These are phyloP conservation scores for Aurelia aurita DNA, from an alignment of 30 jellyfish, hydroid and myxozoan species.

Conservation along the genomic window DNA sequence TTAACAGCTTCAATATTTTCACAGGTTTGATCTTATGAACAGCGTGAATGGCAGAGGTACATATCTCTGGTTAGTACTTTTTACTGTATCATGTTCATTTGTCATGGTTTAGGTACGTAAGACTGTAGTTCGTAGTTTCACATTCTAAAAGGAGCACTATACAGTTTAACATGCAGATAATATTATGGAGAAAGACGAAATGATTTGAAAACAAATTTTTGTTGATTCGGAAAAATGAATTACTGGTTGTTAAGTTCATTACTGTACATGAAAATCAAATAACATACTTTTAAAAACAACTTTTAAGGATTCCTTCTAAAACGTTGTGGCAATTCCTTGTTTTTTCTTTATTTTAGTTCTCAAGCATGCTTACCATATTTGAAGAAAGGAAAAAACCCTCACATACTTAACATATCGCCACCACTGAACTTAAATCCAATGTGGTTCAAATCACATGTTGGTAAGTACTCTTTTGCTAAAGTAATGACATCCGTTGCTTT, in stretches of 20 bases:
- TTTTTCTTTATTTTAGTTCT: conserved; percentile 52
- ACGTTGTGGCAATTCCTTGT: not conserved
- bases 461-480: conserved; percentile 32
- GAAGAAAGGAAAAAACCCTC: conserved; percentile 91
- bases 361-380: conserved; percentile 96
- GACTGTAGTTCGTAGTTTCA: no score
- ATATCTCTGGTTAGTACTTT: conserved; percentile 76
- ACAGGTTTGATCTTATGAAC: conserved; percentile 92
- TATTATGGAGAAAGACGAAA: no score
- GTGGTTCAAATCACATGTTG: conserved; percentile 93
- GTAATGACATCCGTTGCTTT: no score
- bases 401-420: conserved; percentile 89
- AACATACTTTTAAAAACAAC: no score
- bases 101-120: no score
- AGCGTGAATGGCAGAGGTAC: conserved; percentile 93
- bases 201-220: no score
- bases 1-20: not conserved
- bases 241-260: no score
- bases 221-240: no score
- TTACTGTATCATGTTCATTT: not conserved
- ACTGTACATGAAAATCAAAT: no score
- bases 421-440: conserved; percentile 91
- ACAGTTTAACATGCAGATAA: no score
- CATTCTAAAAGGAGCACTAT: no score
- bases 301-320: no score